These are phyloP conservation scores for Eulemur rubriventer DNA, from an alignment of 2,797 vertebrate genomes.

Conservation along the genomic window DNA sequence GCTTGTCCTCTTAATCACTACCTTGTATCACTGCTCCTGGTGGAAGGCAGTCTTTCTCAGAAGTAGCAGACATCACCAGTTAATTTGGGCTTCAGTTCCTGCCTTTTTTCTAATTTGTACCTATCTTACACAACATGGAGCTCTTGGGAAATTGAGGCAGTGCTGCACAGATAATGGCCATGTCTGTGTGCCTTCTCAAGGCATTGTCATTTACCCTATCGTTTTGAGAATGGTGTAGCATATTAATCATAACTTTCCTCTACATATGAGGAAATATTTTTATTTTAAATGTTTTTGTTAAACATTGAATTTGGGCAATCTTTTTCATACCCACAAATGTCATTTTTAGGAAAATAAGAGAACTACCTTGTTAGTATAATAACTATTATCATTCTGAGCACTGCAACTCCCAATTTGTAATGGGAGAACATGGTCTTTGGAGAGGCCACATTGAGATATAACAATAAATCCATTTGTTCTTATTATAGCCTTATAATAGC, in stretches of 20 bases:
- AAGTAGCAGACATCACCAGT: not conserved
- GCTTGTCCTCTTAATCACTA: not conserved
- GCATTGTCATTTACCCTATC: not conserved
- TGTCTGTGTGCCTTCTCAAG: not conserved
- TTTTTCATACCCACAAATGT: not conserved
- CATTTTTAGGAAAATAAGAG: slow-evolving; percentile 11
- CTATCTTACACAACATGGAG: not conserved
- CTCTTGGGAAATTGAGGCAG: not conserved
- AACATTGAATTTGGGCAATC: not conserved
- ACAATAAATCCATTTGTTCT: not conserved
- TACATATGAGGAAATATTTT: not conserved
- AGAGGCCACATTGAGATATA: not conserved
- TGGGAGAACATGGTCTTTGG: not conserved
- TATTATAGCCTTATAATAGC: not conserved
- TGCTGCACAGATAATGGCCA: not conserved
- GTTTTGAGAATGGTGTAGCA: not conserved
- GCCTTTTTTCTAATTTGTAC: not conserved
- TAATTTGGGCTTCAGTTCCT: not conserved
- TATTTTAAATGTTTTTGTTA: not conserved
- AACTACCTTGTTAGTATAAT: not conserved
- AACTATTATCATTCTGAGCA: not conserved
- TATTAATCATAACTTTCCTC: not conserved
- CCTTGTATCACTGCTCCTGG: not conserved
- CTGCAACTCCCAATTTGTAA: not conserved
- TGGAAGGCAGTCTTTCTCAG: not conserved